Percentiles rank a stretch among this genome's conserved stretches.
Evolutionary conservation across 2,113 vertebrate species (phyloP).

Genomic region (Daubentonia madagascariensis): DNA sequence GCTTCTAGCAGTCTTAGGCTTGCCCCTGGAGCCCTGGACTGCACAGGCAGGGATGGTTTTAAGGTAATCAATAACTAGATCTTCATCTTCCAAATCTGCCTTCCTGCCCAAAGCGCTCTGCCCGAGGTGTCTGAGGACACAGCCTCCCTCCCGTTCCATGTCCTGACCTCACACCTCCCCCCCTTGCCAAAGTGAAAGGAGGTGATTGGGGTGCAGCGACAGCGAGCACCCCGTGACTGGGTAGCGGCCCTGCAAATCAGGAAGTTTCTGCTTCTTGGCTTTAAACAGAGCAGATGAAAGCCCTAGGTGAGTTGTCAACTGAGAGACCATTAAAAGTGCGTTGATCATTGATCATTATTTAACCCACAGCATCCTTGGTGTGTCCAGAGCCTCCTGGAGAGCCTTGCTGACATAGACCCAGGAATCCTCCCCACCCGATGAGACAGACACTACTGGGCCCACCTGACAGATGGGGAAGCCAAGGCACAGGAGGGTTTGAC

Average conservation of each 20-base stretch:
- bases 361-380: fast-evolving
- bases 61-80: not conserved
- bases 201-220: not conserved
- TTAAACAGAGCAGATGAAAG: not conserved
- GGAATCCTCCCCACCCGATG: not conserved
- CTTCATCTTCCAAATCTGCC: not conserved
- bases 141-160: not conserved
- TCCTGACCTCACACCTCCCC: too few species aligned
- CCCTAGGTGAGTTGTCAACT: too few species aligned
- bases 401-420: not conserved
- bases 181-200: not conserved
- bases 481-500: not conserved
- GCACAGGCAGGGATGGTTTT: not conserved
- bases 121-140: not conserved
- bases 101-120: not conserved
- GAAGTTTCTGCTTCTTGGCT: not conserved
- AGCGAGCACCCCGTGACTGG: not conserved
- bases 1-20: not conserved
- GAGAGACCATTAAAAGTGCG: not conserved
- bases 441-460: not conserved
- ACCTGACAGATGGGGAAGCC: not conserved
- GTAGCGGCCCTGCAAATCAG: not conserved
- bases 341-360: not conserved
- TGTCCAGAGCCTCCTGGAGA: not conserved
- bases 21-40: not conserved